A percentile compares a stretch with the other conserved stretches of the same genome.
Evolutionary conservation across 2,113 vertebrate genomes (phyloP).

Genomic region (Neopipo cinnamomea): DNA sequence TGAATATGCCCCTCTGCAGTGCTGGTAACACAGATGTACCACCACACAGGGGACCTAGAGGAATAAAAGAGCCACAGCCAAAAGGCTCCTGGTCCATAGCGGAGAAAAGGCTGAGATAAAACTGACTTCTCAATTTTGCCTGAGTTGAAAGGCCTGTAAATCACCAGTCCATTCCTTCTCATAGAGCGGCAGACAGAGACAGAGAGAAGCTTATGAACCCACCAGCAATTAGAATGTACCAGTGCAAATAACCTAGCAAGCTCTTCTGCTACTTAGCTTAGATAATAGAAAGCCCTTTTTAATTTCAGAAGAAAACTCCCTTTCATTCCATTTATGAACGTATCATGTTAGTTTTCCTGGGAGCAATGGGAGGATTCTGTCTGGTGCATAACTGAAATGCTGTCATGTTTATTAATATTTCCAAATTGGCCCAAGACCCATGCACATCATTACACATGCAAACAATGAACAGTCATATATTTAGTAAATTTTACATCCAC

Average conservation of each 20-base stretch:
- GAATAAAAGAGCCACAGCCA: not conserved
- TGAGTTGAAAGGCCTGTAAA: not conserved
- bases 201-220: not conserved
- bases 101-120: not conserved
- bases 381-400: not conserved
- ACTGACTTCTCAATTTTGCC: not conserved
- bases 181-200: not conserved
- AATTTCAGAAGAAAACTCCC: not conserved
- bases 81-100: not conserved
- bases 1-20: not conserved
- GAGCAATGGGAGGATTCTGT: not conserved
- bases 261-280: not conserved
- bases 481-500: slow-evolving; percentile 6
- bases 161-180: not conserved
- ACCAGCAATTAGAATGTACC: not conserved
- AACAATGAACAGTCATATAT: slow-evolving; percentile 45
- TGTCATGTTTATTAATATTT: slow-evolving; percentile 31
- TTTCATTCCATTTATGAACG: not conserved
- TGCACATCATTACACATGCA: slow-evolving; percentile 20
- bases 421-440: not conserved
- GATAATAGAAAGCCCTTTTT: not conserved
- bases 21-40: not conserved
- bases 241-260: not conserved
- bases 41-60: not conserved
- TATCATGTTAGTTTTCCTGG: not conserved